A percentile compares a stretch with the other conserved stretches of the same genome.
Conservation (phyloP, 2,113 vertebrate genomes). For the Myiozetetes cayanensis region DNA sequence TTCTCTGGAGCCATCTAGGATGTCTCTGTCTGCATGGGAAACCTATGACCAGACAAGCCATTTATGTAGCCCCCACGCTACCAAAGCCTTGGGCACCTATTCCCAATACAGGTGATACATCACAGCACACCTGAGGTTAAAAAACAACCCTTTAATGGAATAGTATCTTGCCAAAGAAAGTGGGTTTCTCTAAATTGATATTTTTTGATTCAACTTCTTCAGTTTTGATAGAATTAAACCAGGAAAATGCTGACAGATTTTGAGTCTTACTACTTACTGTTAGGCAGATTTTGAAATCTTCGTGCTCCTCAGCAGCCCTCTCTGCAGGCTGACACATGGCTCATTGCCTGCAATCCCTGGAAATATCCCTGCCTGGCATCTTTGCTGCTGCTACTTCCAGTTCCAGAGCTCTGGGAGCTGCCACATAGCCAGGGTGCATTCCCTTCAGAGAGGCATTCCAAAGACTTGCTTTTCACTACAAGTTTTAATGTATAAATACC, state of each 20-base stretch:
- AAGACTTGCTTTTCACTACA: not conserved
- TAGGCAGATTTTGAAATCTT: not conserved
- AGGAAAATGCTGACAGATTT: not conserved
- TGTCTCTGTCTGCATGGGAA: not conserved
- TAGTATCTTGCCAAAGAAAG: not conserved
- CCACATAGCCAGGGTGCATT: not conserved
- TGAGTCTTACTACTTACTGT: not conserved
- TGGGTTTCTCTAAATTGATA: accelerated
- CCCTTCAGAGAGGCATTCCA: not conserved
- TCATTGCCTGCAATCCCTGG: no score
- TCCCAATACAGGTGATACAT: not conserved
- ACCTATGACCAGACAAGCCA: no score
- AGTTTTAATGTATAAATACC: not conserved
- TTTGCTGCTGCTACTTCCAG: not conserved
- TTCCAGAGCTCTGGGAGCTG: not conserved
- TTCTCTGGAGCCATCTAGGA: not conserved
- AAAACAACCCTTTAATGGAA: not conserved
- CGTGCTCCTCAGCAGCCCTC: not conserved
- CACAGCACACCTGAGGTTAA: not conserved
- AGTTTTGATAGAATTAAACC: not conserved
- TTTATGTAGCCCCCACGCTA: not conserved
- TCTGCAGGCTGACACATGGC: not conserved
- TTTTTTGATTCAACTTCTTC: not conserved
- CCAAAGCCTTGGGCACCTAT: not conserved
- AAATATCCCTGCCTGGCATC: not conserved